Conservation (phyloP, 2,113 vertebrate species). For the Triplophysa dalaica region DNA sequence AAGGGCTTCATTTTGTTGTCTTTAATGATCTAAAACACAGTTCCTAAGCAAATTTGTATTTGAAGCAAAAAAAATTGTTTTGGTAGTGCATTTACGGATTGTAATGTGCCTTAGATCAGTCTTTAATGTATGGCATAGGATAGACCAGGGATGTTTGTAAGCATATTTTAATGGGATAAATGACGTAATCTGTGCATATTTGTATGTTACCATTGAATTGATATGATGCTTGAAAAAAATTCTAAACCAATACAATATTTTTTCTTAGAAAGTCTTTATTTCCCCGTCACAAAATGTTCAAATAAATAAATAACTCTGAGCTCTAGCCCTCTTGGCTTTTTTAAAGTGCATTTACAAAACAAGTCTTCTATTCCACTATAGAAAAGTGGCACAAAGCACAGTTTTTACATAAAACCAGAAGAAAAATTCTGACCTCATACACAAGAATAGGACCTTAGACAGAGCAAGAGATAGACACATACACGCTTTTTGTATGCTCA, state of each 20-base stretch:
- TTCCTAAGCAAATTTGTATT: no score
- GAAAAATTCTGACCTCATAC: slow-evolving; percentile 37
- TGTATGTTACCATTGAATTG: not conserved
- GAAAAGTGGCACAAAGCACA: slow-evolving; percentile 19
- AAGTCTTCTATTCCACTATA: not conserved
- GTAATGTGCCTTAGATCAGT: not conserved
- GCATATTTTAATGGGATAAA: not conserved
- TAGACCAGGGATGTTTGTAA: not conserved
- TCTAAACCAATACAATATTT: not conserved
- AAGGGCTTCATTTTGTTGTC: no score
- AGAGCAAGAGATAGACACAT: slow-evolving; percentile 41
- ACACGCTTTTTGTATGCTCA: slow-evolving; percentile 32
- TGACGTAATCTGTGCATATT: not conserved
- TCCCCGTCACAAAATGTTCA: slow-evolving; percentile 56
- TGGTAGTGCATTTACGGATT: not conserved
- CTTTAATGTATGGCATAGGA: not conserved
- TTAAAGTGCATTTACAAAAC: slow-evolving; percentile 71
- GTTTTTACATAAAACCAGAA: slow-evolving; percentile 45
- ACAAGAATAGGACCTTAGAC: slow-evolving; percentile 46
- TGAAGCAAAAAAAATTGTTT: not conserved
- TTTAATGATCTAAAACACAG: no score
- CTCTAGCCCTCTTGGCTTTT: slow-evolving; percentile 57
- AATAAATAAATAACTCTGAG: slow-evolving; percentile 68
- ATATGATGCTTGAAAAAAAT: not conserved
- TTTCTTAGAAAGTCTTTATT: slow-evolving; percentile 29